phyloP scores from a whole-genome alignment of 2,113 vertebrate species.

The Hystrix cristata region DNA sequence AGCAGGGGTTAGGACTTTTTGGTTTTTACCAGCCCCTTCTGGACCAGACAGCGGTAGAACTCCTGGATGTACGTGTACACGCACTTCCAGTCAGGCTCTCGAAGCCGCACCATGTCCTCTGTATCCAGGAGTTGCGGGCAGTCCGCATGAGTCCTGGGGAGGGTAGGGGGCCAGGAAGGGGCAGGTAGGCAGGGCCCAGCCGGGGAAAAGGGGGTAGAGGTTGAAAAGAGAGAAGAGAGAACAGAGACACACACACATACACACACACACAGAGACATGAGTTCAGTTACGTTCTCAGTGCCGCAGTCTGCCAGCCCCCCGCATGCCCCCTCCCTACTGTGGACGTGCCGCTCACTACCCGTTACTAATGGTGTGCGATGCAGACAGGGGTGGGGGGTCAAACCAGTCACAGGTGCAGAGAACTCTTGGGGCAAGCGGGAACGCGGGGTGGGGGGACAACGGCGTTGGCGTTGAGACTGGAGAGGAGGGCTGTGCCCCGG shows the following conservation, averaged over 20 bases:
- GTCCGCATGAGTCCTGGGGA: slow-evolving; percentile 97
- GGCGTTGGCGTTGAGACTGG: slow-evolving; percentile 73
- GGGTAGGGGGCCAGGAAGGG: slow-evolving; percentile 86
- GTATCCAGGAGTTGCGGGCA: slow-evolving; percentile 99
- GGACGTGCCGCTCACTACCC: slow-evolving; percentile 82
- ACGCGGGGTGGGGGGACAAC: slow-evolving; percentile 49
- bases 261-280: slow-evolving; percentile 87
- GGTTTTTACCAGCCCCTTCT: slow-evolving; percentile 99
- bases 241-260: slow-evolving; percentile 84
- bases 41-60: slow-evolving; percentile 99
- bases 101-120: slow-evolving; percentile 99
- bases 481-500: slow-evolving; percentile 84
- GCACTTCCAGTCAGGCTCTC: slow-evolving; percentile 99
- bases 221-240: slow-evolving; percentile 78
- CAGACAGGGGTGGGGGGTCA: slow-evolving; percentile 84
- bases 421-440: slow-evolving; percentile 83
- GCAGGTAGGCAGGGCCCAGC: slow-evolving; percentile 83
- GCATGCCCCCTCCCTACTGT: slow-evolving; percentile 87
- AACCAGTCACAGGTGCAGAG: slow-evolving; percentile 86
- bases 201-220: slow-evolving; percentile 67
- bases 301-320: slow-evolving; percentile 83
- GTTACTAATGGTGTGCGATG: slow-evolving; percentile 76
- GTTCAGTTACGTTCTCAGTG: slow-evolving; percentile 87
- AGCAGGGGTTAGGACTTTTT: slow-evolving; percentile 96
- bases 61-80: slow-evolving; percentile 99